phyloP scores from a whole-genome alignment of 53 echinoderm and acorn worm genomes.

The Paracentrotus lividus region DNA sequence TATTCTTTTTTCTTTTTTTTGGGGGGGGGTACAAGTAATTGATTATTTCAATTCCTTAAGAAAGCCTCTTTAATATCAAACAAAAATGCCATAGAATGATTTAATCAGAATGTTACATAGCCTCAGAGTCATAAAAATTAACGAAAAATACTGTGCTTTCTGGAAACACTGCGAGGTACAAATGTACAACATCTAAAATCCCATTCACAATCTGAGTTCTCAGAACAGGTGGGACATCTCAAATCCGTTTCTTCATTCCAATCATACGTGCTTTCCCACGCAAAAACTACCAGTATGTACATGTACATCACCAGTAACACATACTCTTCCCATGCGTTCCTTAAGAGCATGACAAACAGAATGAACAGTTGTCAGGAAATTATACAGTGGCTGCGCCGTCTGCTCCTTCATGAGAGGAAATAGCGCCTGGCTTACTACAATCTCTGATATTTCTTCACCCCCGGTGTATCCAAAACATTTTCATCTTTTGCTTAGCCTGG shows the following conservation, averaged over 20 bases:
- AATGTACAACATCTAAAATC: not conserved
- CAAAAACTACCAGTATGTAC: not conserved
- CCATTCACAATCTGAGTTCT: not conserved
- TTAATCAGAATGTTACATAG: too few species aligned
- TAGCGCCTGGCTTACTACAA: constrained; percentile 1
- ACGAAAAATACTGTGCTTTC: too few species aligned
- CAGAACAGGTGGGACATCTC: not conserved
- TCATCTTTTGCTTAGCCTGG: constrained; percentile 8
- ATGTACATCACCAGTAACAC: constrained; percentile 1
- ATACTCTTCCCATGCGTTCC: not conserved
- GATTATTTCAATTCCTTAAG: too few species aligned
- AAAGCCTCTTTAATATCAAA: too few species aligned
- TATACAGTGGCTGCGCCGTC: constrained; percentile 12
- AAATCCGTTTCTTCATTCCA: not conserved
- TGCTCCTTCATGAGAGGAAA: constrained; percentile 39
- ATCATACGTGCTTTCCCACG: not conserved
- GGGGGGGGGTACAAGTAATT: too few species aligned
- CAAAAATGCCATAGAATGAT: not conserved
- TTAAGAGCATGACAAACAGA: constrained; percentile 35
- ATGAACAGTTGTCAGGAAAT: constrained; percentile 36
- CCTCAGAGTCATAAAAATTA: too few species aligned
- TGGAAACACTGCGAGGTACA: too few species aligned
- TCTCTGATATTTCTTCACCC: not conserved
- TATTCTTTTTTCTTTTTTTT: too few species aligned
- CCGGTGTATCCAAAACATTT: not conserved